Base-by-base conservation (phyloP, 2,888 invertebrate species). In the Stratiomys singularior region DNA sequence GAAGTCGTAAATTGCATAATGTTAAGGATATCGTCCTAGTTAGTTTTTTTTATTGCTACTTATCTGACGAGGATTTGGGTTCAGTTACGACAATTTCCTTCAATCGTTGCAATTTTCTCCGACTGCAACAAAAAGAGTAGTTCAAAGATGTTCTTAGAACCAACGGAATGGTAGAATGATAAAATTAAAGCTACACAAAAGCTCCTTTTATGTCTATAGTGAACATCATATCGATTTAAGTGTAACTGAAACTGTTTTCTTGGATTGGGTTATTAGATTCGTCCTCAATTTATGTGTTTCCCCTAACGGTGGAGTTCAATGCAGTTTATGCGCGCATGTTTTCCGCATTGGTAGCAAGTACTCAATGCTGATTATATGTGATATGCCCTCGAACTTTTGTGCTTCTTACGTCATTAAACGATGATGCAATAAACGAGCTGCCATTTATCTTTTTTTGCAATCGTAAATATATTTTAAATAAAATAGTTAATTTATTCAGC, bases 301-400 rank as follows among this genome's bases (percentile, higher is more conserved):
- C 64, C 64, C 64, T 64, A 15, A 18, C 7, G 25, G 11, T 30
- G 30, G 23, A 9, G 11, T 25, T 13, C 64, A 30, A 64, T 64
- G 64, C 64, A 64, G 64, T 30, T 64, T 21, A 64, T 28, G 27
- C 28, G 64, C 64, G 64, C 64, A 64, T 27, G 64, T 64, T 0
- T 27, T 64, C 18, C 30, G 58, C 58, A 25, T 60, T 21, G 13
- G 11, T 9, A 4, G 23, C 21, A 25, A 60, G 18, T 18, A 60
- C 9, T 56, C 25, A 9, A 60, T 60, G 21, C 18, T 25, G 23
- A 21, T 60, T 23, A 4, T 37, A 37, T 37, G 4, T 5, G 21
- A 23, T 5, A 60, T 60, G 58, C 9, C 58, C 21, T 60, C 58
- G 4, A 25, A 21, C 58, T 60, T 13, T 25, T 60, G 11, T 7